Evolutionary conservation across 37 sponge, comb jelly and placozoan genomes (phyloP).

Genomic region (Lycopodina hypogea): DNA sequence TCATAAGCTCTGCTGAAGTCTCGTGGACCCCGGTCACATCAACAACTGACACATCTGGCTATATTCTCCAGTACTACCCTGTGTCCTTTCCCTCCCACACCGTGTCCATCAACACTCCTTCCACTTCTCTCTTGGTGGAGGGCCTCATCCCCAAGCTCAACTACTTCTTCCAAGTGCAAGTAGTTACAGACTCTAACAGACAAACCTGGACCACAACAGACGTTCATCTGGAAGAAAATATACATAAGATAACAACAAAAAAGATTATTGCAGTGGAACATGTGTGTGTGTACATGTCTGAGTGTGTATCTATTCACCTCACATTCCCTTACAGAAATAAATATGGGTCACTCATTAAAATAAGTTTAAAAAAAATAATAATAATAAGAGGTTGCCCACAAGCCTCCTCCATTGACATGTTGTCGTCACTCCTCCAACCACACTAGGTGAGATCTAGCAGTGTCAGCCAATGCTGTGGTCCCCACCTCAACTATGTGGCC

Average conservation of each 20-base stretch:
- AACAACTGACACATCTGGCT: not conserved
- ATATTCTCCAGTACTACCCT: not conserved
- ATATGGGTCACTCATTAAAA: too few species aligned
- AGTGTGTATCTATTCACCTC: too few species aligned
- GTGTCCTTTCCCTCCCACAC: not conserved
- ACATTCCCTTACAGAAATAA: too few species aligned
- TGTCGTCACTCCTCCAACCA: too few species aligned
- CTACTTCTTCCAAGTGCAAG: not conserved
- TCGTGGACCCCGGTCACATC: not conserved
- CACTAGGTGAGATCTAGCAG: too few species aligned
- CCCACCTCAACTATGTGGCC: too few species aligned
- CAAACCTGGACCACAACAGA: not conserved
- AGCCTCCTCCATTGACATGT: too few species aligned
- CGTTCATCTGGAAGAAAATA: not conserved
- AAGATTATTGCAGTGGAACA: not conserved
- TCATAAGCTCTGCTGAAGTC: not conserved
- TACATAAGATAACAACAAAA: constrained; percentile 8
- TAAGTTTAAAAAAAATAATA: too few species aligned
- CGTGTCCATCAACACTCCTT: not conserved
- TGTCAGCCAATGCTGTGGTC: too few species aligned
- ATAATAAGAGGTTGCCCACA: too few species aligned
- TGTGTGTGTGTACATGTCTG: too few species aligned
- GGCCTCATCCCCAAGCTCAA: not conserved
- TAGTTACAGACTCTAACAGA: not conserved
- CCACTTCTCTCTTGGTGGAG: not conserved